Conservation (phyloP, 2,113 vertebrate species). For the Pholis gunnellus region DNA sequence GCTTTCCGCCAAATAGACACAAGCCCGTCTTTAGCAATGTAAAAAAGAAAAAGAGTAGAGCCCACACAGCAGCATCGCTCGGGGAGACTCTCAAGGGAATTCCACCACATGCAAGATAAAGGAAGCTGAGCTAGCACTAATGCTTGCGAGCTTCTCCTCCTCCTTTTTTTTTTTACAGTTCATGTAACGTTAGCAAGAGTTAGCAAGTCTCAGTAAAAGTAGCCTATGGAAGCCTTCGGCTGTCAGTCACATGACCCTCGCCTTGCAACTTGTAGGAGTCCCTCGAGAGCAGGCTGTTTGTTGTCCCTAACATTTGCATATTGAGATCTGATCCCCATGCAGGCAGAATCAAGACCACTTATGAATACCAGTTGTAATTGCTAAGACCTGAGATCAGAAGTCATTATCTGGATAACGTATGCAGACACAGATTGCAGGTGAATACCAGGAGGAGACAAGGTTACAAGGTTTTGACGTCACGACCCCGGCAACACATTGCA, state of each 20-base stretch:
- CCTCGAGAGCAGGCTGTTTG: not conserved
- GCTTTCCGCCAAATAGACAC: not conserved
- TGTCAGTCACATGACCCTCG: not conserved
- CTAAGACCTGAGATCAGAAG: not conserved
- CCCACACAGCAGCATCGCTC: not conserved
- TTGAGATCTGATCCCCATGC: not conserved
- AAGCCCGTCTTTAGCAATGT: not conserved
- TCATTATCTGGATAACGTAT: not conserved
- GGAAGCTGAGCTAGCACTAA: not conserved
- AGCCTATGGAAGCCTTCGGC: not conserved
- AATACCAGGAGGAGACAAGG: not conserved
- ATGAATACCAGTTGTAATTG: not conserved
- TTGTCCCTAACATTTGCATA: not conserved
- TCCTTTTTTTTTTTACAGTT: not conserved
- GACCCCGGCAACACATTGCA: not conserved
- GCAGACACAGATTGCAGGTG: not conserved
- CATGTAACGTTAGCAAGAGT: not conserved
- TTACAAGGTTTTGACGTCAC: no score
- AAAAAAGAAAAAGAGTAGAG: not conserved
- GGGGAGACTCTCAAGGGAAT: not conserved
- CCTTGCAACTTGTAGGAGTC: not conserved
- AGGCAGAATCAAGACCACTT: not conserved
- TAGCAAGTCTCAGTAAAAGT: not conserved
- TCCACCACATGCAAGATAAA: not conserved
- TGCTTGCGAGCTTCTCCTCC: not conserved